Conservation (phyloP, 2,888 invertebrate genomes). For the Zygaena filipendulae region DNA sequence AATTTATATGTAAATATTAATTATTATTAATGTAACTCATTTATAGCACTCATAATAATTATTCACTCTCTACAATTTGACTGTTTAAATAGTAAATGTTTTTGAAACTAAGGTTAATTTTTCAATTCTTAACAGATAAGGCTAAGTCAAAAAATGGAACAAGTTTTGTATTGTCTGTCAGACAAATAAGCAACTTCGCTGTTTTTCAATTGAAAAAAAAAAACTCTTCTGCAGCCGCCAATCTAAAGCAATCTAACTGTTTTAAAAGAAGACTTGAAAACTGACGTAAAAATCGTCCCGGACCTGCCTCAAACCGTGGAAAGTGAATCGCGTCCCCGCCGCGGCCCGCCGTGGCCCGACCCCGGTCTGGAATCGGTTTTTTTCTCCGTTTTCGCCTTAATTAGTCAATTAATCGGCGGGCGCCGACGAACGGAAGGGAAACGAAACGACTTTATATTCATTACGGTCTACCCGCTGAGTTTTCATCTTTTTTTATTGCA, state of each 20-base stretch:
- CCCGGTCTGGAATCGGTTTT: no score
- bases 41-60: no score
- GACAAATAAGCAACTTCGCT: no score
- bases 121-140: no score
- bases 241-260: constrained; percentile 23
- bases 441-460: constrained; percentile 15
- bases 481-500: constrained; percentile 20
- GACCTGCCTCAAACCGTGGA: constrained; percentile 53
- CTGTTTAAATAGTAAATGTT: no score
- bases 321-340: constrained; percentile 26
- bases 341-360: constrained; percentile 27
- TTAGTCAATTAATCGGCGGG: constrained; percentile 50
- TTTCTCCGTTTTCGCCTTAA: no score
- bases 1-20: no score
- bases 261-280: constrained; percentile 44
- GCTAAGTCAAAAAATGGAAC: no score
- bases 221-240: constrained; percentile 21
- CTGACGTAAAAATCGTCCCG: constrained; percentile 63
- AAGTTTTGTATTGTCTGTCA: no score
- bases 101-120: no score
- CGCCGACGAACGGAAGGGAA: constrained; percentile 12
- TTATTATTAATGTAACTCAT: no score
- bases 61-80: no score
- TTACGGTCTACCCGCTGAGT: constrained; percentile 23
- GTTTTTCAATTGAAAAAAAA: constrained; percentile 1